Base-by-base conservation (phyloP, 2,113 vertebrate species). In the Anser brachyrhynchus region DNA sequence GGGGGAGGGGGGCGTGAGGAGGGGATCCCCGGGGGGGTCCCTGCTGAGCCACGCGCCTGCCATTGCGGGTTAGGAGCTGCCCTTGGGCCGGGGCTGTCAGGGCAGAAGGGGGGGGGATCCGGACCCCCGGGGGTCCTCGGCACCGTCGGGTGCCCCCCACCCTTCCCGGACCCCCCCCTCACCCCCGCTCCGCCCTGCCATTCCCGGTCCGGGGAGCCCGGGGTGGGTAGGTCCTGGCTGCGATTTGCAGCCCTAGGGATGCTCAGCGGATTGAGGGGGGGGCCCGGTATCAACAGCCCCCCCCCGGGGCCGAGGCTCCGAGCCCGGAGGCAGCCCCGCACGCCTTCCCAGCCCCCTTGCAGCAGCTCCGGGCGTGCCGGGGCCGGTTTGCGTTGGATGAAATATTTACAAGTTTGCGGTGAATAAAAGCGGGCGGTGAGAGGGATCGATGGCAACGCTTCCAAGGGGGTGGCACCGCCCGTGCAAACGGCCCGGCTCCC, bases 321-420 rank as follows among this genome's bases (percentile, higher is more conserved):
- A 49, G 16, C 9, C 26, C 37, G 31, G 18, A 16, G 12, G n/a
- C 43, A 77, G 65, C 89, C 55, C 37, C 77, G 84, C 52, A 57
- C 86, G 65, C 76, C 59, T 80, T 78, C 66, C 66, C 59, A 29
- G 74, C 59, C 51, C 35, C 76, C 86, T 15, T 49, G 82, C 64
- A 37, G 26, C 73, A 19, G 89, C 84, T 85, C 65, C 89, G 73
- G 25, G 78, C 89, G 54, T 75, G 92, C 79, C 78, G 55, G 62
- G 37, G 91, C 94, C 96, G 59, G 35, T 88, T 97, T 93, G 92
- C 91, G 9, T 66, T 8, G 37, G 66, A 90, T 97, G 91, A 96
- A 96, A 97, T 97, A 97, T 97, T 96, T 76, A 95, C 74, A 94
- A 84, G 94, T 97, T 97, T 96, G 96, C 96, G 85, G 96, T 72